phyloP scores from a whole-genome alignment of 64 coral and sea anemone species.

The Platygyra sinensis region DNA sequence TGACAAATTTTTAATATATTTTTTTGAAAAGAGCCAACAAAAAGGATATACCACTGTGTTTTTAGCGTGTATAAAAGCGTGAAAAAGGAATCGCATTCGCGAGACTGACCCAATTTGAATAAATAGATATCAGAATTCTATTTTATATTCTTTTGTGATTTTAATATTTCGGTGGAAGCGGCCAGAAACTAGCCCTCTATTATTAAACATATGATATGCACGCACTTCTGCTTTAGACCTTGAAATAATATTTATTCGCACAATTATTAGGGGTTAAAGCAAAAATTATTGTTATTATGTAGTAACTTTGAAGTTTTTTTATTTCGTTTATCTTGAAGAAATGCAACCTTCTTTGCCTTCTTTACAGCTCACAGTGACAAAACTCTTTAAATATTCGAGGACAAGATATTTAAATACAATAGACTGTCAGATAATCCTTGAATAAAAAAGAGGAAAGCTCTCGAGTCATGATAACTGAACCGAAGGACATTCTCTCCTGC shows the following conservation, averaged over 20 bases:
- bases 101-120: too few relatives aligned
- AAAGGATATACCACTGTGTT: too few relatives aligned
- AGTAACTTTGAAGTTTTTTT: background rate
- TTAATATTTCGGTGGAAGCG: background rate
- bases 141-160: too few relatives aligned
- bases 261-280: background rate
- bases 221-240: background rate
- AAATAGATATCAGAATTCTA: too few relatives aligned
- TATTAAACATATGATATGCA: too few relatives aligned
- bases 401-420: conserved; percentile 25
- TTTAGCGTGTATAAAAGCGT: too few relatives aligned
- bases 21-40: too few relatives aligned
- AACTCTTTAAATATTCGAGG: conserved; percentile 29
- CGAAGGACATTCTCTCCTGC: background rate
- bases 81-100: too few relatives aligned
- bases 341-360: conserved; percentile 8
- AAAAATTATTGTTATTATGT: background rate
- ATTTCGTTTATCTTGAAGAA: background rate
- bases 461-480: background rate
- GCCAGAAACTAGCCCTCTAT: background rate
- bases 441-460: background rate
- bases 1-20: too few relatives aligned
- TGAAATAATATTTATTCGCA: background rate
- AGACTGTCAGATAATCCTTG: background rate
- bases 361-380: background rate